Conservation (phyloP, 2,797 vertebrate genomes). For the Helicolenus hilgendorfi region DNA sequence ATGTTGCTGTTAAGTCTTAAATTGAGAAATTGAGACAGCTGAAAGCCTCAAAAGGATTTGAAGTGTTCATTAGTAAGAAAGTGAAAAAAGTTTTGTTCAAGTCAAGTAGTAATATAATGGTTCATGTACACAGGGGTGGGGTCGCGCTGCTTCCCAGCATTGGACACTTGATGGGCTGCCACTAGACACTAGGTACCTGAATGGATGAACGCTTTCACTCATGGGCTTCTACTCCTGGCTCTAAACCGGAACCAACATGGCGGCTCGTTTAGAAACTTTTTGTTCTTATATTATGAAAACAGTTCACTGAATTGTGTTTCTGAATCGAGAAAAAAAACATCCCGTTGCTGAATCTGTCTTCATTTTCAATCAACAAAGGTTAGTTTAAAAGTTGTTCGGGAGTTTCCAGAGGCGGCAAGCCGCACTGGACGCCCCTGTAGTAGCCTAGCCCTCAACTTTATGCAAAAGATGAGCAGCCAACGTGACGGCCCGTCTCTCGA, state of each 20-base stretch:
- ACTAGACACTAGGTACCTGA: no score
- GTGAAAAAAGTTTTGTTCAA: neutral
- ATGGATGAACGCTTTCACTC: neutral
- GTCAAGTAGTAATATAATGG: neutral
- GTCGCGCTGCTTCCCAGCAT: neutral
- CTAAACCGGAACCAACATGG: neutral
- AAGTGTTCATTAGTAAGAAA: neutral
- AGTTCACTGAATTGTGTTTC: neutral
- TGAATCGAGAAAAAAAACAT: accelerated
- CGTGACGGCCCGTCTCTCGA: accelerated
- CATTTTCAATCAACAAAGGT: neutral
- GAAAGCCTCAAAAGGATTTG: neutral
- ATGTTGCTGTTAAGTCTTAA: neutral
- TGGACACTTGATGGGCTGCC: neutral
- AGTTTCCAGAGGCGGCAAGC: neutral
- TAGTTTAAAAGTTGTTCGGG: neutral
- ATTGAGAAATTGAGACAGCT: neutral
- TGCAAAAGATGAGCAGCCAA: accelerated
- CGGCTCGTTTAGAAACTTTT: neutral
- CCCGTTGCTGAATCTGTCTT: neutral
- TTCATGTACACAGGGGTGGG: accelerated
- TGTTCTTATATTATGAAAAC: neutral
- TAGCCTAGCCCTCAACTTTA: neutral
- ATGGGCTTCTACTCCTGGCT: accelerated
- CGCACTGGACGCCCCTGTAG: accelerated